Evolutionary conservation across 2,113 vertebrate genomes (phyloP), one percentile per base, ranked within the genome.

Genomic region (Eidolon helvum): DNA sequence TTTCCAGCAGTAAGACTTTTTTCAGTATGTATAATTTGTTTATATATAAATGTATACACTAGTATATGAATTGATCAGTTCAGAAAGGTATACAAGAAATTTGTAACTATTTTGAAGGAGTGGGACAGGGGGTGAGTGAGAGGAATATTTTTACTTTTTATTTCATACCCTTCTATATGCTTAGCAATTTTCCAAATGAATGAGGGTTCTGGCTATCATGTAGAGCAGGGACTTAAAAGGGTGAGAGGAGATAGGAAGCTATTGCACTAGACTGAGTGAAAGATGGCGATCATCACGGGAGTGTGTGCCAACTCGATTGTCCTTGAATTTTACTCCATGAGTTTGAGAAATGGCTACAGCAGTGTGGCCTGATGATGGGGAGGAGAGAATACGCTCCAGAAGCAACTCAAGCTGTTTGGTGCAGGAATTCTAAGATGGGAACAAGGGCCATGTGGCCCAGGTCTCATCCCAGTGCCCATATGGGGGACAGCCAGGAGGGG

Each of bases 81-180:
- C 28, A 57, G 24, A 16, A 79, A 24, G 9, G 24, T 35, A 24
- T 18, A 50, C 40, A 79, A 28, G 3, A 43, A 33, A 15, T 38
- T 30, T 16, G 22, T 50, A 26, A 28, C 15, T 74, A 35, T 18
- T 9, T 72, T 45, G 10, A 10, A 86, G 45, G 35, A 72, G 4
- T 7, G 18, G 28, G 28, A 10, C 1, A 21, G 26, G 10, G 4
- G 1, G 4, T 1, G 4, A 8, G 21, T 7, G 30, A 7, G 11
- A 53, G 19, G 55, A 68, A 33, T 10, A 33, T 50, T 22, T 69
- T 38, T 78, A 30, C 7, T 71, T 57, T 65, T 91, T 7, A 38
- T 87, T 71, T 83, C 22, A 43, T 57, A 40, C 4, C 35, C 16
- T 30, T 28, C 12, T 35, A 12, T 30, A 33, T 24, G 45, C 61